Evolutionary conservation across 1,140 invertebrate species (phyloP).

Genomic region (Pseudoatta argentina): DNA sequence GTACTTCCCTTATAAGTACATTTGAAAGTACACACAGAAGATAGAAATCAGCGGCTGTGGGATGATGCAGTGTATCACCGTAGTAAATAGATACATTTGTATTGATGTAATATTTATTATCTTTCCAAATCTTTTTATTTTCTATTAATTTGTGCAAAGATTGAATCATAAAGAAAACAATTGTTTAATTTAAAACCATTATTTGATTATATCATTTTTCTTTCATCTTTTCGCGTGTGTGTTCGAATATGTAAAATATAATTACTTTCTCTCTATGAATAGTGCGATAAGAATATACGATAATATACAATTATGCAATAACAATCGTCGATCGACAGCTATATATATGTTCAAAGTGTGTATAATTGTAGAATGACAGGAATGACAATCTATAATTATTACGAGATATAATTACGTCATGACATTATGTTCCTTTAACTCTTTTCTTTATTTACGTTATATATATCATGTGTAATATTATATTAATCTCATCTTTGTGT

Average conservation of each 20-base stretch:
- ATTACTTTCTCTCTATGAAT: conserved; percentile 5
- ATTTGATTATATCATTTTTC: not conserved
- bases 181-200: not conserved
- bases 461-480: conserved; percentile 14
- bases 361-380: conserved; percentile 66
- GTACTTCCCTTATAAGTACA: conserved; percentile 40
- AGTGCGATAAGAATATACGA: not conserved
- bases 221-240: not conserved
- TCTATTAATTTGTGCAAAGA: conserved; percentile 13
- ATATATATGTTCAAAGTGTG: conserved; percentile 61
- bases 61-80: conserved; percentile 21
- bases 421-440: conserved; percentile 57
- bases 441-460: conserved; percentile 27
- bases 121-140: not conserved
- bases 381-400: conserved; percentile 46
- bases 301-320: conserved; percentile 4
- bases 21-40: not conserved
- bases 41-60: conserved; percentile 26
- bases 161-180: not conserved
- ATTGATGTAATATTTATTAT: not conserved
- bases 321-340: not conserved
- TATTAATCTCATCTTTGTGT: conserved; percentile 24
- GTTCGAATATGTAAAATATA: not conserved
- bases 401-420: conserved; percentile 7
- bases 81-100: not conserved